A percentile compares a stretch with the other conserved stretches of the same genome.
These are phyloP conservation scores for Oscheius sp. DNA, from an alignment of 2,888 invertebrate species.

Conservation along the genomic window DNA sequence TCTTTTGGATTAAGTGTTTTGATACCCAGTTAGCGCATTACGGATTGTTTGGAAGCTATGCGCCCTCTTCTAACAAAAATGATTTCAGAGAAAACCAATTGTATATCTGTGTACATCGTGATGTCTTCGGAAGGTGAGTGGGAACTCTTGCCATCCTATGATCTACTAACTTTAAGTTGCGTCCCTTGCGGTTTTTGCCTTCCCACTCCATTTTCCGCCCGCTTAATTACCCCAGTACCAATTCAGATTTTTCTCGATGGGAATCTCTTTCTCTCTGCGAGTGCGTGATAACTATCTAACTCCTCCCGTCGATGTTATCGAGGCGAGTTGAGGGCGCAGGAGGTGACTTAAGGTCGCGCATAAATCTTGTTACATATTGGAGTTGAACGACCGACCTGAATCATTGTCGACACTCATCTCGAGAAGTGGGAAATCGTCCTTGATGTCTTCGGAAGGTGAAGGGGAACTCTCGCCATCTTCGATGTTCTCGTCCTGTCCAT, in stretches of 20 bases:
- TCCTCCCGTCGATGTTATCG: constrained; percentile 34
- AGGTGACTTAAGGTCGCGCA: constrained; percentile 35
- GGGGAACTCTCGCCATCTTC: constrained; percentile 42
- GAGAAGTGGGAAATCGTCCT: constrained; percentile 32
- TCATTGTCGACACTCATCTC: constrained; percentile 36
- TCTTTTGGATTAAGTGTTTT: too few species aligned
- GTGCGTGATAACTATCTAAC: constrained; percentile 29
- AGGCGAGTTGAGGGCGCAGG: constrained; percentile 37
- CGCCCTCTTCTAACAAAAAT: too few species aligned
- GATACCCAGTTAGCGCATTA: too few species aligned
- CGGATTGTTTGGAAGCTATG: too few species aligned
- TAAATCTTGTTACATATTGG: constrained; percentile 21
- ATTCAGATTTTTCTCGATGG: constrained; percentile 15
- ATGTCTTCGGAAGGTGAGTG: too few species aligned
- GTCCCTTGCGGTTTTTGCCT: too few species aligned
- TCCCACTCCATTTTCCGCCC: too few species aligned
- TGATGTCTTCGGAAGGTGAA: constrained; percentile 42
- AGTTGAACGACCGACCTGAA: constrained; percentile 12
- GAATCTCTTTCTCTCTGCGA: constrained; percentile 20
- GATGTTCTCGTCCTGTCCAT: constrained; percentile 25
- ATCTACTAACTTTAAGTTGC: too few species aligned
- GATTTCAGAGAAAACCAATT: too few species aligned
- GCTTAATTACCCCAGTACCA: too few species aligned
- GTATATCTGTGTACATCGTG: too few species aligned
- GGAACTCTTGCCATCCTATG: too few species aligned